Conservation (phyloP, 2,888 invertebrate genomes). For the Automeris io region DNA sequence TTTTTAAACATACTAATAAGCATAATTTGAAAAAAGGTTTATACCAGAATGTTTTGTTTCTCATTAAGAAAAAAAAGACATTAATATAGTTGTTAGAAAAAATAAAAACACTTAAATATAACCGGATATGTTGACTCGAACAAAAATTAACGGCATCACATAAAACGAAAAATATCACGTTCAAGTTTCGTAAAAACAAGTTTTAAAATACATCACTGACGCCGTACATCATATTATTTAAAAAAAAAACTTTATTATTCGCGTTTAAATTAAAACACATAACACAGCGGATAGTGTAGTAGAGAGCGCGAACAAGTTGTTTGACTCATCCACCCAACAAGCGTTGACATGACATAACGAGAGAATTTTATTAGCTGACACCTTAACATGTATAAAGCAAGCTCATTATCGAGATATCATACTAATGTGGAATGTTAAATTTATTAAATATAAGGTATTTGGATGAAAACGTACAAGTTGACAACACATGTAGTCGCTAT, state of each 20-base stretch:
- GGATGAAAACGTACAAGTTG: slow-evolving; percentile 75
- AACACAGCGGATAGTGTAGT: slow-evolving; percentile 24
- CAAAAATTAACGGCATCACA: slow-evolving; percentile 6
- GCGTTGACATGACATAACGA: slow-evolving; percentile 20
- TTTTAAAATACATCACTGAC: slow-evolving; percentile 1
- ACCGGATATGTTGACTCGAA: slow-evolving; percentile 2
- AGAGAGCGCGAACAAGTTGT: slow-evolving; percentile 27
- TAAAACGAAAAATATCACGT: slow-evolving; percentile 8
- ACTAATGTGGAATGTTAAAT: slow-evolving; percentile 66
- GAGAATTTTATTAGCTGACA: slow-evolving; percentile 56
- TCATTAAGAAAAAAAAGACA: too few species aligned
- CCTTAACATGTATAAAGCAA: slow-evolving; percentile 46
- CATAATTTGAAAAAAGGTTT: too few species aligned
- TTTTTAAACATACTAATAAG: too few species aligned
- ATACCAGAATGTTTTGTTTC: too few species aligned
- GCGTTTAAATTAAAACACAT: slow-evolving; percentile 20
- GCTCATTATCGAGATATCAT: slow-evolving; percentile 62
- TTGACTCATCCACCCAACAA: slow-evolving; percentile 20
- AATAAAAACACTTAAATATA: slow-evolving; percentile 1
- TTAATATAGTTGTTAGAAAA: not conserved
- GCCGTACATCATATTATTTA: not conserved
- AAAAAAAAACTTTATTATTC: slow-evolving; percentile 15
- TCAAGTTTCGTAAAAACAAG: not conserved
- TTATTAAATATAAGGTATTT: slow-evolving; percentile 67
- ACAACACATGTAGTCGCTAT: slow-evolving; percentile 73